Percentiles rank a stretch among this genome's conserved stretches.
Evolutionary conservation across 1,140 invertebrate species (phyloP).

Genomic region (Apis laboriosa): DNA sequence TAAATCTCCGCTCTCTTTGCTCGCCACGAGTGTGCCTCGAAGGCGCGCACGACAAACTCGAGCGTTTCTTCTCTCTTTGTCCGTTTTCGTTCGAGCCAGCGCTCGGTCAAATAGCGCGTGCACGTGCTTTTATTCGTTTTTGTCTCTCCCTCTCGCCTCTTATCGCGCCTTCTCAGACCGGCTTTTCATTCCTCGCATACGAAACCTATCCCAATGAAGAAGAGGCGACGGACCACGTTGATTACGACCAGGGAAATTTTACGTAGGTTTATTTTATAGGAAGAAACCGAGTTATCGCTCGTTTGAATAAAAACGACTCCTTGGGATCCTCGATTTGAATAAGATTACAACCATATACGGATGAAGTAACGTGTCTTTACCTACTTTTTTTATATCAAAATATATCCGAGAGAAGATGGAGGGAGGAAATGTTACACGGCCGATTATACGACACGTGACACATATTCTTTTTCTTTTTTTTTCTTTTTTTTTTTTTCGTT

Average conservation of each 20-base stretch:
- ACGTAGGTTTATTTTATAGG: not conserved
- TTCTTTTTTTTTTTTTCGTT: not conserved
- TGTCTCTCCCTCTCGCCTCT: not conserved
- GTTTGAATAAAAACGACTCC: slow-evolving; percentile 11
- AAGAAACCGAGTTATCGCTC: not conserved
- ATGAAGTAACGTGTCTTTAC: not conserved
- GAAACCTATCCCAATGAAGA: slow-evolving; percentile 12
- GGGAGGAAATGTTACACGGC: too few species aligned
- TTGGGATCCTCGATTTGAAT: not conserved
- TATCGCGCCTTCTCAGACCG: slow-evolving; percentile 1
- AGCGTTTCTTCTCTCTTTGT: slow-evolving; percentile 7
- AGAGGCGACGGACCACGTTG: not conserved
- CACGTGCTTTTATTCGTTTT: not conserved
- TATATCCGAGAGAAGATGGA: not conserved
- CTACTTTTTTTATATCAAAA: not conserved
- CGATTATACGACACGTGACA: not conserved
- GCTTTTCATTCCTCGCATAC: slow-evolving; percentile 13
- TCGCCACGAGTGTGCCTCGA: slow-evolving; percentile 17
- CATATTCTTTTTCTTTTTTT: not conserved
- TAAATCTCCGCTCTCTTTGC: slow-evolving; percentile 56
- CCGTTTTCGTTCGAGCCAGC: not conserved
- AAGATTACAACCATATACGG: not conserved
- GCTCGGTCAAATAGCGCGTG: slow-evolving; percentile 9
- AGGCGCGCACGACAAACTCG: slow-evolving; percentile 12
- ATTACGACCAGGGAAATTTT: not conserved